Evolutionary conservation across 2,113 vertebrate species (phyloP), one percentile per base, ranked within the genome.

Genomic region (Anoplopoma fimbria): DNA sequence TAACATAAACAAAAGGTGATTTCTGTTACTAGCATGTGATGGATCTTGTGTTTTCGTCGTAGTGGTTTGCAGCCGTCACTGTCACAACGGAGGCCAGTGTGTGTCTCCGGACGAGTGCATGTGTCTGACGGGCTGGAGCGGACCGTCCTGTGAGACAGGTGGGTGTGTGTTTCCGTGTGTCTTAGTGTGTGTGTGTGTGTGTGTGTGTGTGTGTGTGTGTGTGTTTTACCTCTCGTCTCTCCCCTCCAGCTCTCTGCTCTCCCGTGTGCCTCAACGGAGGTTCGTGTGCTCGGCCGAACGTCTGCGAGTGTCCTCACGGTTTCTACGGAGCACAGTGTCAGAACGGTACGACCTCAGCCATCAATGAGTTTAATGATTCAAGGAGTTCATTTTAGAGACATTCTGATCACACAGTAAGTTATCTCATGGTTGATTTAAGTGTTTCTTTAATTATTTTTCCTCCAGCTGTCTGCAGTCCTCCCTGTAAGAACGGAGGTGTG

Each of bases 61-160:
- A 96, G 96, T 95, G 95, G 93, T 96, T 68, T 97, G 96, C 63
- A 96, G 71, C 79, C 94, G 85, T 21, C 96, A 96, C 90, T 97
- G 96, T 89, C 95, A 96, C 82, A 95, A 96, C 0, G 92, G 96
- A 0, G 96, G 96, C 14, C 88, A 87, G 62, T 97, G 96, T 53
- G 84, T 91, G 25, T 95, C 95, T 1, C 94, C 95, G 0, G 96
- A 96, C 1, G 88, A 95, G 88, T 97, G 96, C 63, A 69, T 49
- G 57, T 96, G 96, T 89, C 90, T 70, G 9, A 49, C 70, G 0
- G 96, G 95, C 2, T 97, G 96, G 96, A 96, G 92, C 6, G 95
- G 96, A 64, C 95, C 93, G 4, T 95, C 94, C 0, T 97, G 96
- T 6, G 93, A 97, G 84, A 96, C 88, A 23, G 94, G 96, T 96